A percentile compares a stretch with the other conserved stretches of the same genome.
These are phyloP conservation scores for Proteles cristata DNA, from an alignment of 2,113 vertebrate genomes.

Conservation along the genomic window DNA sequence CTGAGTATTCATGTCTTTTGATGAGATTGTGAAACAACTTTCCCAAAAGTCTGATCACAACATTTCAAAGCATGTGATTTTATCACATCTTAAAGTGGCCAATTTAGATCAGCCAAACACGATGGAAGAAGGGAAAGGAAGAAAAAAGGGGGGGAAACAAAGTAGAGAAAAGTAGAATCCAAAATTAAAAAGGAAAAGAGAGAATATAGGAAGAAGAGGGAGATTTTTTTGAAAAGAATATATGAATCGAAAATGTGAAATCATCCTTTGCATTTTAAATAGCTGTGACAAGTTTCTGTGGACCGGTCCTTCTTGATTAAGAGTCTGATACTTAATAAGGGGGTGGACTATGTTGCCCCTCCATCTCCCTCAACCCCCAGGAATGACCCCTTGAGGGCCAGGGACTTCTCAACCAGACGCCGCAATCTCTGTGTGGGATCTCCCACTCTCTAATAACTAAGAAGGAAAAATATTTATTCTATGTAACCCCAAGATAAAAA, in stretches of 20 bases:
- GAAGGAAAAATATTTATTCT: neutral
- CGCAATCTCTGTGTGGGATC: neutral
- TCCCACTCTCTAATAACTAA: neutral
- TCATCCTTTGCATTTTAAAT: neutral
- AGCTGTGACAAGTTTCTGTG: neutral
- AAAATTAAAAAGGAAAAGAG: neutral
- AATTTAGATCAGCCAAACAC: neutral
- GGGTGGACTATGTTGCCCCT: neutral
- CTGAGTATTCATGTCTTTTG: neutral
- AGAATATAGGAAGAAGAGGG: neutral
- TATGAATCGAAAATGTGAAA: neutral
- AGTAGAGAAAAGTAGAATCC: neutral
- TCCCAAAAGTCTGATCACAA: slow-evolving; percentile 34
- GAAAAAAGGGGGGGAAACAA: neutral
- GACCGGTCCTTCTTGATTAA: neutral
- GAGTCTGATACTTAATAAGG: neutral
- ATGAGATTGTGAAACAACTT: neutral
- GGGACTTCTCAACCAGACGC: neutral
- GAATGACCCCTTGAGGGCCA: neutral
- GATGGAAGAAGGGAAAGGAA: neutral
- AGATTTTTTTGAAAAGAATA: neutral
- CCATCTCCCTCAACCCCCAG: neutral
- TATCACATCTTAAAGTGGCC: slow-evolving; percentile 15
- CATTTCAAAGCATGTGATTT: slow-evolving; percentile 6
- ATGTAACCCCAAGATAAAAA: neutral